These are phyloP conservation scores for Lithophane socia DNA, from an alignment of 2,888 invertebrate species.

Conservation along the genomic window DNA sequence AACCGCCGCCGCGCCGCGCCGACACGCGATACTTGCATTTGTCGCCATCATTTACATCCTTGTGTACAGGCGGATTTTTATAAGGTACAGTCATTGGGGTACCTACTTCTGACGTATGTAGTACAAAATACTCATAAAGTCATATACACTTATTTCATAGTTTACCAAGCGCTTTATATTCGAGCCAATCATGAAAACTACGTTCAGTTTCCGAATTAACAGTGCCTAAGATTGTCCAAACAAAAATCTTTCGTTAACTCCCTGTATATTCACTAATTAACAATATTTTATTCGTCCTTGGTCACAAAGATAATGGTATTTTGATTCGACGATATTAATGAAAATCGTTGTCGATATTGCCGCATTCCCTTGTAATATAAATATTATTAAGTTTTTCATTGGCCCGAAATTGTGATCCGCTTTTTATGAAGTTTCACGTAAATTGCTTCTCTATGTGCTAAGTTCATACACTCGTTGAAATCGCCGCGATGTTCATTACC, in stretches of 20 bases:
- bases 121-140: constrained; percentile 1
- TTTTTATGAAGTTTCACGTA: constrained; percentile 41
- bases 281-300: constrained; percentile 35
- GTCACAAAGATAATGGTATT: constrained; percentile 48
- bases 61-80: constrained; percentile 63
- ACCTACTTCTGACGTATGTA: neutral
- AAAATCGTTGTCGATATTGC: constrained; percentile 40
- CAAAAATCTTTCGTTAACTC: constrained; percentile 1
- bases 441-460: constrained; percentile 5
- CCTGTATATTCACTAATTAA: constrained; percentile 25
- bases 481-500: neutral
- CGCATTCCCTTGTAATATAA: constrained; percentile 41
- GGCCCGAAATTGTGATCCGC: constrained; percentile 34
- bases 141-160: neutral
- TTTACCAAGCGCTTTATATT: neutral
- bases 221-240: neutral
- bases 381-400: constrained; percentile 40
- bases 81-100: constrained; percentile 20
- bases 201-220: neutral
- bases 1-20: constrained; percentile 34
- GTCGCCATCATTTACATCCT: constrained; percentile 69
- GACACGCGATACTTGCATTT: constrained; percentile 77
- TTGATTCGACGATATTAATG: constrained; percentile 54
- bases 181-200: neutral
- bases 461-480: neutral